Percentiles rank a stretch among this genome's conserved stretches.
phyloP scores from a whole-genome alignment of 2,797 vertebrate genomes.

The Lates japonicus region DNA sequence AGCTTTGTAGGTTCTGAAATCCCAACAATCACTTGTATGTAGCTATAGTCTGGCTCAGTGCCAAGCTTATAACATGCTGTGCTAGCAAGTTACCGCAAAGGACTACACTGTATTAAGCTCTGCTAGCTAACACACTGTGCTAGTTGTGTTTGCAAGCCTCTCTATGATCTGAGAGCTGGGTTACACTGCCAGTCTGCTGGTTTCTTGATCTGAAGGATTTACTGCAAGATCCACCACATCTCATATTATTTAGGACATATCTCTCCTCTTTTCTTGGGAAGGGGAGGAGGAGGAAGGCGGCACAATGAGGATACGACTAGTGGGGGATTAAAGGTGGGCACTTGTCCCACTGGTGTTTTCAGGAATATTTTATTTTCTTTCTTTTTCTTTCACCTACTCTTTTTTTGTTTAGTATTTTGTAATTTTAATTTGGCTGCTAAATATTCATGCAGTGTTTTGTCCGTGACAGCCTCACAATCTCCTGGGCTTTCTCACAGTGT shows the following conservation, averaged over 20 bases:
- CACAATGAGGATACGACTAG: constrained; percentile 56
- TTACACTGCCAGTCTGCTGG: constrained; percentile 43
- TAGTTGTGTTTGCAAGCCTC: constrained; percentile 37
- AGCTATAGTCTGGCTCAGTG: neutral
- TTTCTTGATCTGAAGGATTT: constrained; percentile 74
- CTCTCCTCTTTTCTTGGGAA: constrained; percentile 61
- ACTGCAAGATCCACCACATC: constrained; percentile 63
- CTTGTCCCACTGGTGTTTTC: constrained; percentile 81
- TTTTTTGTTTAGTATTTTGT: constrained; percentile 83
- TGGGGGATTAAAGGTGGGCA: constrained; percentile 73
- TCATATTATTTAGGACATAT: constrained; percentile 72
- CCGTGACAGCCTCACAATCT: constrained; percentile 83
- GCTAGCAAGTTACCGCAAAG: constrained; percentile 1
- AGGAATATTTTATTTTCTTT: constrained; percentile 77
- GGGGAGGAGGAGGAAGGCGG: constrained; percentile 35
- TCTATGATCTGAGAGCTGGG: constrained; percentile 62
- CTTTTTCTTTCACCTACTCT: constrained; percentile 70
- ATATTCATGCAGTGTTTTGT: constrained; percentile 87
- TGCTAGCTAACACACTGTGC: constrained; percentile 24
- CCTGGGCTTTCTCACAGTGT: constrained; percentile 77
- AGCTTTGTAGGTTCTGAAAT: neutral
- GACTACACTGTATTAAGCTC: constrained; percentile 15
- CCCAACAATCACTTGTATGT: neutral
- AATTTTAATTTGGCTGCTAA: constrained; percentile 85
- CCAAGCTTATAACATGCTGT: neutral